Percentiles rank a stretch among this genome's conserved stretches.
Evolutionary conservation across 2,797 vertebrate species (phyloP).

Genomic region (Ataeniobius toweri): DNA sequence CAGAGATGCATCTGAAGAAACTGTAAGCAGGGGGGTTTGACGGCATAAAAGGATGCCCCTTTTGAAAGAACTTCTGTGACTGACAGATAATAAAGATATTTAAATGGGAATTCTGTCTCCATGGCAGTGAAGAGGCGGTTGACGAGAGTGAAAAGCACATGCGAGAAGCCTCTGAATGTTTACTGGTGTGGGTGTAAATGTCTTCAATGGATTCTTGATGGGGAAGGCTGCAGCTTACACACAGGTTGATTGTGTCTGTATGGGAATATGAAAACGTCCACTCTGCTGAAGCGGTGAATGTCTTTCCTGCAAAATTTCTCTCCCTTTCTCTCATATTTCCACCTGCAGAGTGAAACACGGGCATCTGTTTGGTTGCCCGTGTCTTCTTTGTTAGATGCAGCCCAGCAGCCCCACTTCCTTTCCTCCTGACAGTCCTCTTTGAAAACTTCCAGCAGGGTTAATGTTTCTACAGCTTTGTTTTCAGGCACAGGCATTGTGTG

Average conservation of each 20-base stretch:
- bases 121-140: conserved; percentile 77
- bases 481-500: conserved; percentile 84
- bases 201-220: conserved; percentile 44
- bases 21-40: background rate
- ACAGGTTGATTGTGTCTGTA: conserved; percentile 56
- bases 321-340: conserved; percentile 57
- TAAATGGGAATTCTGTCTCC: conserved; percentile 75
- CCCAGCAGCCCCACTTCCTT: conserved; percentile 65
- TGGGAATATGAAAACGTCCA: conserved; percentile 48
- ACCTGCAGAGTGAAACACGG: conserved; percentile 59
- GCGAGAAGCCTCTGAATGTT: conserved; percentile 61
- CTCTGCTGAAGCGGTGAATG: conserved; percentile 39
- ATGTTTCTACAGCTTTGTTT: conserved; percentile 76
- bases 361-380: conserved; percentile 55
- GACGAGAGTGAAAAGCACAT: conserved; percentile 71
- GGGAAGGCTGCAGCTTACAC: conserved; percentile 51
- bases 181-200: conserved; percentile 46
- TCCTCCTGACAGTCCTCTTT: conserved; percentile 73
- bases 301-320: conserved; percentile 48
- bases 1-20: background rate
- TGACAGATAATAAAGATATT: conserved; percentile 68
- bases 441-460: conserved; percentile 75
- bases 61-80: conserved; percentile 56
- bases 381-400: conserved; percentile 59
- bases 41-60: conserved; percentile 34